These are phyloP conservation scores for Temnopleurus reevesii DNA, from an alignment of 53 echinoderm and acorn worm species.

Conservation along the genomic window DNA sequence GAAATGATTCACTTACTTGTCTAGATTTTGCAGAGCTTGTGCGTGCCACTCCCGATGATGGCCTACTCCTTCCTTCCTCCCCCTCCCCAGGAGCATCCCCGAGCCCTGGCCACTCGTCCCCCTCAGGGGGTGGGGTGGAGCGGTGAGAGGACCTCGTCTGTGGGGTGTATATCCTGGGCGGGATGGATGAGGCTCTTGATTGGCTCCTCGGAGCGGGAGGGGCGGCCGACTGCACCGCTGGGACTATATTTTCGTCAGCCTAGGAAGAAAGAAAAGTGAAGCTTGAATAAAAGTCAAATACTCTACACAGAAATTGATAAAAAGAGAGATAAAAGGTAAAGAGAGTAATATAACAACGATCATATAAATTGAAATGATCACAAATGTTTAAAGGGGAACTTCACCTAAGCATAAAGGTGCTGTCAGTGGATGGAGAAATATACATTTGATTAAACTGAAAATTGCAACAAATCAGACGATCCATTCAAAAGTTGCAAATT, in stretches of 20 bases:
- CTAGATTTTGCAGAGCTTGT: constrained; percentile 53
- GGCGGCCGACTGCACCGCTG: background rate
- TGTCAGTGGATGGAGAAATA: too few species aligned
- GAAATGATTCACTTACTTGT: background rate
- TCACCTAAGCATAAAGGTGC: too few species aligned
- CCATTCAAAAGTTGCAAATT: too few species aligned
- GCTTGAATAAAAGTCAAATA: background rate
- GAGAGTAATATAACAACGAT: too few species aligned
- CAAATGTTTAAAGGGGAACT: too few species aligned
- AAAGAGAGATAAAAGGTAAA: too few species aligned
- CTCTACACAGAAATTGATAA: too few species aligned
- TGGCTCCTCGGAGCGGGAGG: background rate
- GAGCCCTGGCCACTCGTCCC: constrained; percentile 53
- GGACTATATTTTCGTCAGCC: background rate
- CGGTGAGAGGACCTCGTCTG: constrained; percentile 59
- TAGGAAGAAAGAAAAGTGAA: background rate
- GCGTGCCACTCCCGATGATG: background rate
- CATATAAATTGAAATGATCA: too few species aligned
- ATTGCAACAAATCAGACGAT: too few species aligned
- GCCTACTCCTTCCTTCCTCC: background rate
- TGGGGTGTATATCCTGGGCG: constrained; percentile 61
- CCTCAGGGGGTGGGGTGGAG: constrained; percentile 59
- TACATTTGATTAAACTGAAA: too few species aligned
- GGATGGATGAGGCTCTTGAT: constrained; percentile 46
- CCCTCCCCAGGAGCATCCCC: background rate